A percentile compares a stretch with the other conserved stretches of the same genome.
Evolutionary conservation across 1,140 invertebrate species (phyloP).

Genomic region (Brachionus paranguensis): DNA sequence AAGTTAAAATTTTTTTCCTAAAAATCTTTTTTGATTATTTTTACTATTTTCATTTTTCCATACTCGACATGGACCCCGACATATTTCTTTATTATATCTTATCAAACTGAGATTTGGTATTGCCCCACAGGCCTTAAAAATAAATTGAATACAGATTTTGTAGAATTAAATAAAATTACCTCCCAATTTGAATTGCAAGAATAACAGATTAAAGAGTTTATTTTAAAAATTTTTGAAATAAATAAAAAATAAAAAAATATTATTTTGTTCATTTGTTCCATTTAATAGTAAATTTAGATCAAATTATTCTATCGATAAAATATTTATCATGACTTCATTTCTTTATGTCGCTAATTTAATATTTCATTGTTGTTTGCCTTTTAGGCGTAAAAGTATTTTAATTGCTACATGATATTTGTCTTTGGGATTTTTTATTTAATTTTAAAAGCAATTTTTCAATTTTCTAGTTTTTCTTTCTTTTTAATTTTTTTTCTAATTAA

Average conservation of each 20-base stretch:
- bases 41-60: neutral
- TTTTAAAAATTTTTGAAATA: neutral
- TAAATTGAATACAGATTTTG: neutral
- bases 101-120: neutral
- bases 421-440: neutral
- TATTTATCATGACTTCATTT: neutral
- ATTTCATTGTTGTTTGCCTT: neutral
- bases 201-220: neutral
- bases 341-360: neutral
- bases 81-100: constrained; percentile 18
- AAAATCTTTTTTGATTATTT: neutral
- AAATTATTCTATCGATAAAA: neutral
- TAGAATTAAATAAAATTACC: neutral
- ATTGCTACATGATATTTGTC: neutral
- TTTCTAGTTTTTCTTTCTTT: no score
- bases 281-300: neutral
- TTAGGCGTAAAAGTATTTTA: neutral
- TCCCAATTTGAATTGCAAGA: constrained; percentile 15
- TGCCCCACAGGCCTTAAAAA: neutral
- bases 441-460: neutral
- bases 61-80: neutral
- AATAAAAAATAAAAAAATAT: neutral
- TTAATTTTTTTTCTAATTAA: no score
- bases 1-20: neutral
- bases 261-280: neutral